Evolutionary conservation across 2,113 vertebrate genomes (phyloP).

Genomic region (Glaucomys volans): DNA sequence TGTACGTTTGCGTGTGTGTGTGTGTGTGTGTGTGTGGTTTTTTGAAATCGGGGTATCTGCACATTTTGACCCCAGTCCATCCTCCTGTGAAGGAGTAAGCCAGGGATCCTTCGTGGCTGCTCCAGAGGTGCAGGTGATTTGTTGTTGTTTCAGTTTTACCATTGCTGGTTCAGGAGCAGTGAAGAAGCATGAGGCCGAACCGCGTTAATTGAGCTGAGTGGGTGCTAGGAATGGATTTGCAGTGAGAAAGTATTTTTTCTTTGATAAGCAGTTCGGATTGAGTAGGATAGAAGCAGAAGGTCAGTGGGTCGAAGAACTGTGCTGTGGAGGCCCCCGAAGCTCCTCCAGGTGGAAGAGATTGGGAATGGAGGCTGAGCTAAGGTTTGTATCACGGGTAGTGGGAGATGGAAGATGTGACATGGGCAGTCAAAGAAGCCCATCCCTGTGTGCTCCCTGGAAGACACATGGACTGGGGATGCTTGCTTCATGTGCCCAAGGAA

Average conservation of each 20-base stretch:
- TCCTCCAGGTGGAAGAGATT: not conserved
- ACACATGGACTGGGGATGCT: fast-evolving
- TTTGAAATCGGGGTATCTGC: not conserved
- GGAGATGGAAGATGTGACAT: not conserved
- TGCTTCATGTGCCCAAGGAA: not conserved
- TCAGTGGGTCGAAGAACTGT: not conserved
- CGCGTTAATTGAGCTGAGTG: not conserved
- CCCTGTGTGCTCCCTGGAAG: not conserved
- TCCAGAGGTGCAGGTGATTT: not conserved
- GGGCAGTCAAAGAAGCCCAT: not conserved
- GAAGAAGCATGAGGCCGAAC: not conserved
- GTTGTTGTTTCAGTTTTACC: not conserved
- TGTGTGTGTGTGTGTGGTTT: not conserved
- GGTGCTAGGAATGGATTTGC: not conserved
- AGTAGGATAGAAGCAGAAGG: not conserved
- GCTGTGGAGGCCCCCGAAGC: not conserved
- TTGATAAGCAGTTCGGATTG: not conserved
- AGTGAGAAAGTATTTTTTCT: not conserved
- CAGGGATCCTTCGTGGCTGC: not conserved
- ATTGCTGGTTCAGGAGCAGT: not conserved
- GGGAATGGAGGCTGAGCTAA: not conserved
- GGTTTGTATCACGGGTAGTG: not conserved
- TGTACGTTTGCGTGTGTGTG: not conserved
- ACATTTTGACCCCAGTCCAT: not conserved
- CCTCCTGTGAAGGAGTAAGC: not conserved